A percentile compares a stretch with the other conserved stretches of the same genome.
Evolutionary conservation across 2,888 invertebrate species (phyloP).

Genomic region (Sinohyriopsis cumingii): DNA sequence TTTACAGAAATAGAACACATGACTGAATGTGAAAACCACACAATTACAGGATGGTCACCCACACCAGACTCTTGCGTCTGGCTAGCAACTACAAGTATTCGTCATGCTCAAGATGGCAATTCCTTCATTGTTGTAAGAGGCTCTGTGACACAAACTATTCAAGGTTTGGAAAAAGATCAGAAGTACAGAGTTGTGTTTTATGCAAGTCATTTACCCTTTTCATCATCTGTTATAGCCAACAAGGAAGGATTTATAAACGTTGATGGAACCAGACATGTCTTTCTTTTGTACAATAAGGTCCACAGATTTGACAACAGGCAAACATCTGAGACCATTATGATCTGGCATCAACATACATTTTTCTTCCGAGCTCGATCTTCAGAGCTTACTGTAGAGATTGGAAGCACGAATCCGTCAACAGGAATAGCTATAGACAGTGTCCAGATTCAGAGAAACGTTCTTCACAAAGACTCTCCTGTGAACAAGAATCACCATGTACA

Average conservation of each 20-base stretch:
- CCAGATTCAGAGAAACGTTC: constrained; percentile 5
- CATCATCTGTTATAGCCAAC: constrained; percentile 7
- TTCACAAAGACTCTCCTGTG: not conserved
- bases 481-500: constrained; percentile 10
- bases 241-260: constrained; percentile 16
- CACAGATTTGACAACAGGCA: not conserved
- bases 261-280: constrained; percentile 11
- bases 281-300: constrained; percentile 21
- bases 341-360: constrained; percentile 29
- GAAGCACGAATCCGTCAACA: constrained; percentile 4
- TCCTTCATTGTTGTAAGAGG: constrained; percentile 9
- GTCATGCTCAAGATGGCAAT: constrained; percentile 8
- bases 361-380: constrained; percentile 5
- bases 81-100: no score
- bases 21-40: not conserved
- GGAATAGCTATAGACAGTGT: constrained; percentile 18
- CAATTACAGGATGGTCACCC: no score
- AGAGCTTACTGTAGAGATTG: constrained; percentile 5
- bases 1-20: not conserved
- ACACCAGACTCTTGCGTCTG: no score
- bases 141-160: constrained; percentile 3
- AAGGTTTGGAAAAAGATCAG: not conserved
- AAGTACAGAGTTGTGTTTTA: constrained; percentile 15
- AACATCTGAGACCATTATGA: not conserved
- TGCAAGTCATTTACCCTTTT: constrained; percentile 16